Conservation (phyloP, 1,140 invertebrate genomes). For the Drosophila insularis region DNA sequence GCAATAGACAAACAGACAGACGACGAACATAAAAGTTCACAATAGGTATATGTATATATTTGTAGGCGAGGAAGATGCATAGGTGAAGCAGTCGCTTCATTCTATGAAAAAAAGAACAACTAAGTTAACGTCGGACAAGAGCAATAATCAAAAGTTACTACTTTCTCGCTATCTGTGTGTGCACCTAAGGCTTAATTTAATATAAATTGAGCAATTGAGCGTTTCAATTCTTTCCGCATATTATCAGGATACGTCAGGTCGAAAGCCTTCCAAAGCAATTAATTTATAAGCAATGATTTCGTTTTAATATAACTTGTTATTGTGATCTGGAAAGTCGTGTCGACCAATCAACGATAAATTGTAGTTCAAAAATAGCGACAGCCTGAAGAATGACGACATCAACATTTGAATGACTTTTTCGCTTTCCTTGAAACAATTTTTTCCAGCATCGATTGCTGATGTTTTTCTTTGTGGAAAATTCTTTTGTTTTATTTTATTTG, state of each 20-base stretch:
- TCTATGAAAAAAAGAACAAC: not conserved
- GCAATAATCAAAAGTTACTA: not conserved
- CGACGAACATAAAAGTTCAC: not conserved
- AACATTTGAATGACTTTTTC: too few relatives aligned
- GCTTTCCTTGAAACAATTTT: not conserved
- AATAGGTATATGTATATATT: not conserved
- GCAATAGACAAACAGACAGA: not conserved
- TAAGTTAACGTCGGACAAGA: not conserved
- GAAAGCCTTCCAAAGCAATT: too few relatives aligned
- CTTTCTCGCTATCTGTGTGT: not conserved
- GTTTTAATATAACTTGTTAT: too few relatives aligned
- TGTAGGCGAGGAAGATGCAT: not conserved
- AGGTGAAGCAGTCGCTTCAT: not conserved
- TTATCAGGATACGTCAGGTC: too few relatives aligned
- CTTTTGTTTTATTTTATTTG: not conserved
- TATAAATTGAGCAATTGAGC: not conserved
- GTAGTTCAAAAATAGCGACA: too few relatives aligned
- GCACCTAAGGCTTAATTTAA: not conserved
- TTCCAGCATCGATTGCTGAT: not conserved
- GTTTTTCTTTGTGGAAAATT: constrained; percentile 5
- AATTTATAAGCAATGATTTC: too few relatives aligned
- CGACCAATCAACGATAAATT: too few relatives aligned
- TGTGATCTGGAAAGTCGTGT: too few relatives aligned
- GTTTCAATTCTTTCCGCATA: not conserved
- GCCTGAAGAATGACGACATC: too few relatives aligned